Conservation (phyloP, 2,888 invertebrate genomes). For the Phorcus lineatus region DNA sequence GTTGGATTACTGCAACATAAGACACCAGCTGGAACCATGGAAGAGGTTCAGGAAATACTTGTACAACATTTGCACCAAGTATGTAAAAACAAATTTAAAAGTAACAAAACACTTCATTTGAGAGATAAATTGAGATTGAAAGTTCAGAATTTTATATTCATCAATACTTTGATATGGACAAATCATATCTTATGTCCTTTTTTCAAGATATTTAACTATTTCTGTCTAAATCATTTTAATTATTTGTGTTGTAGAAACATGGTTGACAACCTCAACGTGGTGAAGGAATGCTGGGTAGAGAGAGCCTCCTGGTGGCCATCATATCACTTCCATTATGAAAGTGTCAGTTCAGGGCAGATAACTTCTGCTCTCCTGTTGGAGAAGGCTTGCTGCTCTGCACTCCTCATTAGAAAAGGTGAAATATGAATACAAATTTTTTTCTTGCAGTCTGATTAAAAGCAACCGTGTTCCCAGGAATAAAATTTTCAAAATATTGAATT, state of each 20-base stretch:
- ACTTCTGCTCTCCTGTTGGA: slow-evolving; percentile 23
- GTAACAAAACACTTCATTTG: no score
- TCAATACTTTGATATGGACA: no score
- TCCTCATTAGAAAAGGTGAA: slow-evolving; percentile 42
- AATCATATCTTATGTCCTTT: no score
- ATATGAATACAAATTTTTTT: not conserved
- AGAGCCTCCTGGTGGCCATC: slow-evolving; percentile 53
- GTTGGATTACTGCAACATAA: slow-evolving; percentile 55
- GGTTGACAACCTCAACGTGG: not conserved
- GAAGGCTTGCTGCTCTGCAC: slow-evolving; percentile 37
- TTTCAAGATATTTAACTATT: no score
- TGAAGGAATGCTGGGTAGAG: slow-evolving; percentile 41
- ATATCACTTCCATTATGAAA: slow-evolving; percentile 47
- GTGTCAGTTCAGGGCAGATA: not conserved
- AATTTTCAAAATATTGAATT: no score
- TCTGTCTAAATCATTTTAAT: no score
- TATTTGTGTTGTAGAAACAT: not conserved
- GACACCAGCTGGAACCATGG: slow-evolving; percentile 48
- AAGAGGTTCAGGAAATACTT: slow-evolving; percentile 40
- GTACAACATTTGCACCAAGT: slow-evolving; percentile 2
- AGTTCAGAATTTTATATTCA: no score
- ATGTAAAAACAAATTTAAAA: not conserved
- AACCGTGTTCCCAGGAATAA: no score
- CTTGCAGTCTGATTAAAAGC: no score
- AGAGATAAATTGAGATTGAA: no score